phyloP scores from a whole-genome alignment of 2,888 invertebrate genomes.

The Fabriciana adippe region DNA sequence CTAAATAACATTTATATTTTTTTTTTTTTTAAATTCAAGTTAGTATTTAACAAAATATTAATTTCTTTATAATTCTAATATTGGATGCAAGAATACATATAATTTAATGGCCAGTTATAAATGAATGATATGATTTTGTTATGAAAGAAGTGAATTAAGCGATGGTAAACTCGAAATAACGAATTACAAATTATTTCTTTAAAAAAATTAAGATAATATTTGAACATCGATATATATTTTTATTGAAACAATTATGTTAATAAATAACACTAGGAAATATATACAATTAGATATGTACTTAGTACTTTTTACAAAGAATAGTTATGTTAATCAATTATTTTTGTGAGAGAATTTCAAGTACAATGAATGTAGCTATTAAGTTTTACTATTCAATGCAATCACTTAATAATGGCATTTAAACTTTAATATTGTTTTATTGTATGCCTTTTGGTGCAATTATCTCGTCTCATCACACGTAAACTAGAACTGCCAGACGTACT shows the following conservation, averaged over 20 bases:
- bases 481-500: constrained; percentile 29
- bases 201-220: constrained; percentile 12
- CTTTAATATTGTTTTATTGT: neutral
- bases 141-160: constrained; percentile 5
- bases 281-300: constrained; percentile 22
- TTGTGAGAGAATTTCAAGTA: constrained; percentile 27
- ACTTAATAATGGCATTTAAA: constrained; percentile 8
- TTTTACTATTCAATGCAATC: constrained; percentile 4
- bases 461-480: constrained; percentile 30
- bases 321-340: constrained; percentile 25
- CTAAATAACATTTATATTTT: no score
- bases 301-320: constrained; percentile 26
- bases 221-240: constrained; percentile 20
- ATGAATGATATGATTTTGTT: constrained; percentile 15
- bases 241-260: constrained; percentile 22
- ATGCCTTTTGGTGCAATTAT: constrained; percentile 5
- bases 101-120: constrained; percentile 10
- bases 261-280: constrained; percentile 19
- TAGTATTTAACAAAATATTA: no score
- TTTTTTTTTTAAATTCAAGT: no score
- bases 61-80: no score
- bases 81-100: neutral
- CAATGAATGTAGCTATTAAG: constrained; percentile 30
- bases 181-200: constrained; percentile 5
- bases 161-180: constrained; percentile 4